A percentile compares a stretch with the other conserved stretches of the same genome.
phyloP scores from a whole-genome alignment of 1,140 invertebrate genomes.

The Zaprionus taronus region DNA sequence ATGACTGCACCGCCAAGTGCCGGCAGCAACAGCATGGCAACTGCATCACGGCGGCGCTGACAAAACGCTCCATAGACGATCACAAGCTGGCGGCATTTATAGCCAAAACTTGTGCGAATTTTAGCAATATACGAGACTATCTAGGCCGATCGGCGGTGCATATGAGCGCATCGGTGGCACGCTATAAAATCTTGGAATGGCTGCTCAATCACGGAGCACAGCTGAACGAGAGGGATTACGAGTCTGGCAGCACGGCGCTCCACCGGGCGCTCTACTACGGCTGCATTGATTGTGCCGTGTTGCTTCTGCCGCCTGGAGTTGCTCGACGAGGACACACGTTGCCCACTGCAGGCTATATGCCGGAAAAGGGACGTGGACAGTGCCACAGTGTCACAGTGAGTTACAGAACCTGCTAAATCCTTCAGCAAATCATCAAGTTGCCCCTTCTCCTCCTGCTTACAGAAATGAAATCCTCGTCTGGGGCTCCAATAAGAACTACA shows the following conservation, averaged over 20 bases:
- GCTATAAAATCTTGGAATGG: constrained; percentile 87
- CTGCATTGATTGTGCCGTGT: constrained; percentile 87
- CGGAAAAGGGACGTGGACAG: constrained; percentile 55
- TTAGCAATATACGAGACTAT: constrained; percentile 84
- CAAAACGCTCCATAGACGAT: constrained; percentile 85
- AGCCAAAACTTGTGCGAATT: constrained; percentile 86
- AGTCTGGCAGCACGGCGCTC: constrained; percentile 89
- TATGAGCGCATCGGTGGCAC: constrained; percentile 88
- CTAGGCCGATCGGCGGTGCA: constrained; percentile 88
- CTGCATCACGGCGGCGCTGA: constrained; percentile 86
- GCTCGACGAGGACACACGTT: constrained; percentile 70
- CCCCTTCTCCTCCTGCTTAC: neutral
- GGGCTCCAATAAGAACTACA: constrained; percentile 90
- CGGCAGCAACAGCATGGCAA: constrained; percentile 86
- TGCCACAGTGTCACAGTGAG: constrained; percentile 50
- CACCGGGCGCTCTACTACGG: constrained; percentile 90
- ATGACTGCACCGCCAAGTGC: constrained; percentile 86
- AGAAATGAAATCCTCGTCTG: constrained; percentile 87
- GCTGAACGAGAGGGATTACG: constrained; percentile 87
- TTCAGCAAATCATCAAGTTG: neutral
- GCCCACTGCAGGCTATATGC: constrained; percentile 75
- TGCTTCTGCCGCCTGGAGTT: constrained; percentile 85
- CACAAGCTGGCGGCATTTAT: constrained; percentile 85
- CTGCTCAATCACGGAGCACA: constrained; percentile 86
- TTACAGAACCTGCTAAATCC: neutral